phyloP scores from a whole-genome alignment of 1,140 invertebrate species.

The Linepithema humile region DNA sequence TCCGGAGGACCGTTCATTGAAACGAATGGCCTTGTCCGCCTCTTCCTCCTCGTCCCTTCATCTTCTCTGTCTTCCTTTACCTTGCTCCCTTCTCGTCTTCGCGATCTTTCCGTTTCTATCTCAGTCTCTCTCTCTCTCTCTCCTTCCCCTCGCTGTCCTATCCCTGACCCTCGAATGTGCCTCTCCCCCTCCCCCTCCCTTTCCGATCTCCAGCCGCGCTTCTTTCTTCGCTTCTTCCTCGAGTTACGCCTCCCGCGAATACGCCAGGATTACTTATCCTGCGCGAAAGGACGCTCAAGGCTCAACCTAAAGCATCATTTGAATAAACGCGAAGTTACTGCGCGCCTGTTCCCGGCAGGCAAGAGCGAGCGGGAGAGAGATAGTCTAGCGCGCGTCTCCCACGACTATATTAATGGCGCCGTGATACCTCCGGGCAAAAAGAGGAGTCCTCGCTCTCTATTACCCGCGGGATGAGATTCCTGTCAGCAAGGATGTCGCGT shows the following conservation, averaged over 20 bases:
- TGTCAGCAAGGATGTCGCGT: slow-evolving; percentile 22
- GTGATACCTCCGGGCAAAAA: slow-evolving; percentile 52
- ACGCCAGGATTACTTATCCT: slow-evolving; percentile 77
- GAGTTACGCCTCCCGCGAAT: slow-evolving; percentile 59
- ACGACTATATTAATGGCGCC: slow-evolving; percentile 71
- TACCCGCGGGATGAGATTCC: slow-evolving; percentile 33
- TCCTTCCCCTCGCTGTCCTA: neutral
- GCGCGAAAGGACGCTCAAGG: slow-evolving; percentile 71
- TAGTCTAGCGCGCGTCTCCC: slow-evolving; percentile 41
- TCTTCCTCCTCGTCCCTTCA: slow-evolving; percentile 67
- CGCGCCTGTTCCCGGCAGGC: slow-evolving; percentile 52
- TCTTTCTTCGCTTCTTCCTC: slow-evolving; percentile 41
- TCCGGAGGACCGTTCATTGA: slow-evolving; percentile 78
- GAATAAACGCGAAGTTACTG: slow-evolving; percentile 80
- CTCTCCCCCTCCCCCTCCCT: slow-evolving; percentile 27
- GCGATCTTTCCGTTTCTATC: neutral
- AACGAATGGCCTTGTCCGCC: slow-evolving; percentile 80
- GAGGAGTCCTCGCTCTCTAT: slow-evolving; percentile 23
- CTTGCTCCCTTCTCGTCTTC: slow-evolving; percentile 8
- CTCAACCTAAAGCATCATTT: slow-evolving; percentile 80
- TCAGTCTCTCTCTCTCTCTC: neutral
- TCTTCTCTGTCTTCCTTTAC: slow-evolving; percentile 38
- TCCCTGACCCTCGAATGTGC: slow-evolving; percentile 51
- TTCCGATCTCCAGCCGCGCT: slow-evolving; percentile 39
- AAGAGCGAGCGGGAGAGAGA: slow-evolving; percentile 23